These are phyloP conservation scores for Gonatopus flavifemur DNA, from an alignment of 1,140 invertebrate genomes.

Conservation along the genomic window DNA sequence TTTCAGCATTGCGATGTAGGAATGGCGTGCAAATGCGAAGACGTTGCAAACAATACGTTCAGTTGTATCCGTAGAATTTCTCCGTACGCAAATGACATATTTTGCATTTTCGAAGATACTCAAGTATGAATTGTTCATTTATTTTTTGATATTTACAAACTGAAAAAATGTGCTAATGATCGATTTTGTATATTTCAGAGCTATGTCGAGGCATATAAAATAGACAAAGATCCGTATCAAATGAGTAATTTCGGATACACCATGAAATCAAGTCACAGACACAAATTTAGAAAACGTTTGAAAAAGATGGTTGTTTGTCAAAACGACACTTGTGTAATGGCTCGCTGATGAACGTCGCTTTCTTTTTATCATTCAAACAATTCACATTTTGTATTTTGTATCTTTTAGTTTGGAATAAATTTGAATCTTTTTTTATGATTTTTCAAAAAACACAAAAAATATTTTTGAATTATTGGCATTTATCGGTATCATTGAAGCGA, in stretches of 20 bases:
- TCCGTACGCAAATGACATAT: constrained; percentile 65
- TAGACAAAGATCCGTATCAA: constrained; percentile 69
- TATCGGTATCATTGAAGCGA: constrained; percentile 37
- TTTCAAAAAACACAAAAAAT: too few relatives aligned
- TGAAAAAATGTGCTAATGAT: not conserved
- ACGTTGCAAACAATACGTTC: constrained; percentile 82
- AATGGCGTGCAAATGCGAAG: constrained; percentile 80
- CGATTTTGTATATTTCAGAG: constrained; percentile 50
- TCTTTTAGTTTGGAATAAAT: too few relatives aligned
- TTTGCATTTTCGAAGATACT: constrained; percentile 74
- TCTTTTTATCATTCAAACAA: too few relatives aligned
- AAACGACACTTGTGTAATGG: constrained; percentile 39
- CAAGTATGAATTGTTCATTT: constrained; percentile 59
- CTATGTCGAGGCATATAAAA: constrained; percentile 73
- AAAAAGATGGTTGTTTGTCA: constrained; percentile 51
- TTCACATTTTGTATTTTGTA: too few relatives aligned
- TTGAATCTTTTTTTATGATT: too few relatives aligned
- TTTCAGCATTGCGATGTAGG: constrained; percentile 59
- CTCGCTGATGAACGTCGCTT: too few relatives aligned
- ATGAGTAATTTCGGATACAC: constrained; percentile 64
- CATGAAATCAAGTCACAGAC: constrained; percentile 52
- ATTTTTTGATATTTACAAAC: constrained; percentile 1
- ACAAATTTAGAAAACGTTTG: constrained; percentile 54
- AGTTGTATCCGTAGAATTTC: constrained; percentile 70
- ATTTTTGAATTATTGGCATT: constrained; percentile 44